Base-by-base conservation (phyloP, 2,888 invertebrate species). In the Dorcus hopei region DNA sequence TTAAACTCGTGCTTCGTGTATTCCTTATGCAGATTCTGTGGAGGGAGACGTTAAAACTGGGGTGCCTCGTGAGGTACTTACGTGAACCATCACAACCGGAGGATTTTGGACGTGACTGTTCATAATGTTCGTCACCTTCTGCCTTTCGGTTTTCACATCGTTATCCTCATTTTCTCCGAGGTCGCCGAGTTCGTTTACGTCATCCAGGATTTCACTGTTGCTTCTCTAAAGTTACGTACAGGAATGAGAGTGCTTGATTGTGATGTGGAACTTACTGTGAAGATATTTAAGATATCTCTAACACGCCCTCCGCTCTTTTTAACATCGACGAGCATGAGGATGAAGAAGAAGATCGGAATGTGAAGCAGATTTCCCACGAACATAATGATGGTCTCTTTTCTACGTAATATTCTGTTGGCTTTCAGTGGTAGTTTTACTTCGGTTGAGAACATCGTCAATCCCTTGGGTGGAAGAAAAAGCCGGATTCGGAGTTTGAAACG, bases 121-220 rank as follows among this genome's bases (percentile, higher is more conserved):
- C 63, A 87, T 80, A 26, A 87, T 75, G 65, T 80, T 79, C 50
- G 83, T 83, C 1, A 89, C 88, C 67, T 86, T 85, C 49, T 85
- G 82, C 38, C 88, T 78, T 79, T 92, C 92, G 49, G 82, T 82
- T 66, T 85, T 82, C 14, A 91, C 90, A 72, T 93, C 92, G 8
- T 84, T 82, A 69, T 92, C 91, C 72, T 91, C 92, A 57, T 85
- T 84, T 57, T 83, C 83, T 0, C 83, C 83, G 16, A 82, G 74
- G 63, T 85, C 85, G n/a, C 74, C 75, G 16, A 71, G 57, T 52
- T 78, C 78, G 48, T 66, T 71, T 2, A 63, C 56, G 39, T 77
- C 75, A 50, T 74, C 74, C 8, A 65, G 52, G 7, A 64, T 56
- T 58, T 70, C 70, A 48, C 69, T 64, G 11, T 49, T 58, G 42